Conservation (phyloP, 2,113 vertebrate genomes). For the Xiphorhynchus elegans region DNA sequence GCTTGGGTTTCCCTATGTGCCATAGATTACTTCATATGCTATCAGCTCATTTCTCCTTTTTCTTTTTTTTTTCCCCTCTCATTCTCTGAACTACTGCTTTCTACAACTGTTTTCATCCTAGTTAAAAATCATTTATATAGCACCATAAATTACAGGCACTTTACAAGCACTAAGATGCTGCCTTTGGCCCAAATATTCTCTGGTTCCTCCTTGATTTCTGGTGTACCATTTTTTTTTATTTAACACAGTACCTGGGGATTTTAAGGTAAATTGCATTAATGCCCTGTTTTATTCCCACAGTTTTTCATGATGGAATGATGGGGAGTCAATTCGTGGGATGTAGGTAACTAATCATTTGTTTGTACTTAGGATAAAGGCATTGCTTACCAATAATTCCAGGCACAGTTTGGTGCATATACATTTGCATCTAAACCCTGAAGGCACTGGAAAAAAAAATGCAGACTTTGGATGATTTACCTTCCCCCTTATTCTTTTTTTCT, state of each 20-base stretch:
- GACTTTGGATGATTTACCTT: background rate
- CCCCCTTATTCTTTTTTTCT: background rate
- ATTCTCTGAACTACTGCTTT: background rate
- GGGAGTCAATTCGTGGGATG: background rate
- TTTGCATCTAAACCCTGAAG: background rate
- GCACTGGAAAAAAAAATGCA: background rate
- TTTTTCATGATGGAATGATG: background rate
- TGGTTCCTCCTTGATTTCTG: background rate
- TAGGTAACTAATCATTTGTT: background rate
- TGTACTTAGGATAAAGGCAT: background rate
- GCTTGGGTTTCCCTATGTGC: background rate
- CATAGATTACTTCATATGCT: background rate
- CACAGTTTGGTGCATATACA: background rate
- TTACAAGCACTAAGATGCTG: background rate
- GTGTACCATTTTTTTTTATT: background rate
- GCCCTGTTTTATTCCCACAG: background rate
- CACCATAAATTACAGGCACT: background rate
- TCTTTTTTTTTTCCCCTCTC: background rate
- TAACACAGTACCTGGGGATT: background rate
- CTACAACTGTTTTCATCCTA: slow-evolving; percentile 1
- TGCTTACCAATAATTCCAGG: background rate
- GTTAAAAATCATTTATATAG: slow-evolving; percentile 26
- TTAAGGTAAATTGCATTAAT: background rate
- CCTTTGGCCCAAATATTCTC: background rate
- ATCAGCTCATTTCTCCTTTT: background rate